Evolutionary conservation across 92 coral and sea anemone species (phyloP), one percentile per base, ranked within the genome.

Genomic region (Pocillopora grandis): DNA sequence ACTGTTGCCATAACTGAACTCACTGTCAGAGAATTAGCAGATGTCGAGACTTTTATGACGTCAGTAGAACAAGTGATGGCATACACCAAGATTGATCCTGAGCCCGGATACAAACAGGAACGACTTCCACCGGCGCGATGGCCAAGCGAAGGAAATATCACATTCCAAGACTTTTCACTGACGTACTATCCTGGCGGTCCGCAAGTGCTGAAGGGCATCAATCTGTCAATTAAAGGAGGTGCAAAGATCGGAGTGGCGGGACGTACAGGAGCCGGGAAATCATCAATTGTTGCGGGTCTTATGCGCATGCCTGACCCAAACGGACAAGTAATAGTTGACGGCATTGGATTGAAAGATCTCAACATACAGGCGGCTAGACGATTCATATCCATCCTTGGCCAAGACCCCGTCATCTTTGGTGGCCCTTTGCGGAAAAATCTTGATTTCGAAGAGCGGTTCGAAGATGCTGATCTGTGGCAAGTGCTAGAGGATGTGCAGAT

Each of bases 101-200:
- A 64, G 23, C 68, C 68, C 18, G 68, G 68, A 18, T 64, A 64
- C 68, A 64, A 64, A 27, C 23, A 19, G 68, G 68, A 64, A 64
- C 35, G 23, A 64, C 68, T 64, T 64, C 68, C 68, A 20, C 68
- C 31, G 31, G 68, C n/a, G 23, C 68, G 18, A 20, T 64, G 68
- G 68, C 68, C 68, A 64, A 64, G 23, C 68, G 68, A 64, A 64
- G 68, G 68, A 19, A 64, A 64, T 18, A 64, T 64, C 68, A 19
- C 68, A 18, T 9, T 64, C 23, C 68, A 64, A 64, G 31, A 64
- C 23, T 20, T 64, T 5, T 64, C 68, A 64, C 68, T 64, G 31
- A 64, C 68, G 68, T 64, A 64, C 68, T 64, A 64, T 64, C 31
- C 68, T 20, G 68, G 68, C 12, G 68, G 68, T 19, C 68, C 68